phyloP scores from a whole-genome alignment of 1,140 invertebrate genomes.

The Tetragonula clypearis region DNA sequence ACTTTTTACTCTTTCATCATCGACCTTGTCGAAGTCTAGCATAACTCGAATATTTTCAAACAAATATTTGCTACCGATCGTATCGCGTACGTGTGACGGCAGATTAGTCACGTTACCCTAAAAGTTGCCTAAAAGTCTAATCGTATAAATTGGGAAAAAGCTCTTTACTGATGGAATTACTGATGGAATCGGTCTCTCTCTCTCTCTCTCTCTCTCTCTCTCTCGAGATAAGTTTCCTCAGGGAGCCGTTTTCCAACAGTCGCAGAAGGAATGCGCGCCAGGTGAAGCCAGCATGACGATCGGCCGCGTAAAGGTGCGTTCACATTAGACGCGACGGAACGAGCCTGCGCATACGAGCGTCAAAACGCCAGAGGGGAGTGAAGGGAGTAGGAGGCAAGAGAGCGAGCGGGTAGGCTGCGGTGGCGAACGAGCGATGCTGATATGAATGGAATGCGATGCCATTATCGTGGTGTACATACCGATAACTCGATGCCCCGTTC shows the following conservation, averaged over 20 bases:
- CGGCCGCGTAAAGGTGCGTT: conserved; percentile 30
- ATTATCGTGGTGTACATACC: conserved; percentile 75
- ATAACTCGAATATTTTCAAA: not conserved
- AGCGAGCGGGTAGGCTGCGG: conserved; percentile 40
- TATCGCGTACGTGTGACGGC: not conserved
- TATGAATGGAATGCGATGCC: conserved; percentile 79
- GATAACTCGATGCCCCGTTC: conserved; percentile 70
- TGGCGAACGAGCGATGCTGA: conserved; percentile 70
- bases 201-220: not conserved
- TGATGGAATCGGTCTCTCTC: not conserved
- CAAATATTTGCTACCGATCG: not conserved
- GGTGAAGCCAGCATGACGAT: conserved; percentile 20
- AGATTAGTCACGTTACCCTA: not conserved
- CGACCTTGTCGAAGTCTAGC: not conserved
- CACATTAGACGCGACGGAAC: conserved; percentile 18
- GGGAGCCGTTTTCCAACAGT: conserved; percentile 27
- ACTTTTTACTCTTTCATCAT: not conserved
- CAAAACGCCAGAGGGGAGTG: not conserved
- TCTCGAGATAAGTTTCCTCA: conserved; percentile 10
- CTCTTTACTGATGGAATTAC: not conserved
- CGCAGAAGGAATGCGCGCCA: conserved; percentile 27
- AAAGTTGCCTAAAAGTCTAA: not conserved
- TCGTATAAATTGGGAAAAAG: not conserved
- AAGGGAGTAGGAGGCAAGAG: conserved; percentile 1
- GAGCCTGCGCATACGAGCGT: not conserved